phyloP scores from a whole-genome alignment of 2,888 invertebrate species.

The Amiota mariae region DNA sequence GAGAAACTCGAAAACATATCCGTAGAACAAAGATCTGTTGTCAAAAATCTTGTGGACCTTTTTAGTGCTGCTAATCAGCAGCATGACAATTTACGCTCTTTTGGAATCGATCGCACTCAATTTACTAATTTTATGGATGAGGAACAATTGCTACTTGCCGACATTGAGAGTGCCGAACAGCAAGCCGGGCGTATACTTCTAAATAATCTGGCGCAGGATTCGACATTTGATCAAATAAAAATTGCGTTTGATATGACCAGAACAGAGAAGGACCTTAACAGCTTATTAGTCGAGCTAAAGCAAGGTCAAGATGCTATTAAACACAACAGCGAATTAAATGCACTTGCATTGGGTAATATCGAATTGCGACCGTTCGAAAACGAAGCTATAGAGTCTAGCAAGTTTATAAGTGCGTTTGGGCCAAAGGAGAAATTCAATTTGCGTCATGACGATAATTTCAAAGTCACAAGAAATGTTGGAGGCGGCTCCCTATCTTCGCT shows the following conservation, averaged over 20 bases:
- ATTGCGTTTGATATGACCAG: constrained; percentile 14
- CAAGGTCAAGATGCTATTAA: constrained; percentile 3
- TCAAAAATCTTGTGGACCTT: constrained; percentile 83
- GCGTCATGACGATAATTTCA: constrained; percentile 25
- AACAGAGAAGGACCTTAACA: constrained; percentile 55
- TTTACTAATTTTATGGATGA: constrained; percentile 34
- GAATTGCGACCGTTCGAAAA: neutral
- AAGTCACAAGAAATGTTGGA: constrained; percentile 27
- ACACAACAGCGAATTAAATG: constrained; percentile 21
- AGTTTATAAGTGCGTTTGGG: neutral
- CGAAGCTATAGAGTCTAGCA: neutral
- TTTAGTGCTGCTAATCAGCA: constrained; percentile 54
- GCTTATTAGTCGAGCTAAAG: constrained; percentile 59
- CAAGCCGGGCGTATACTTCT: constrained; percentile 25
- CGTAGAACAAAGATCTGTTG: constrained; percentile 92
- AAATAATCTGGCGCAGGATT: constrained; percentile 12
- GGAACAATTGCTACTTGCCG: constrained; percentile 39
- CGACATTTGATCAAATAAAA: neutral
- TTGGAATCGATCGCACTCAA: constrained; percentile 18
- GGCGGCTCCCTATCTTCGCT: constrained; percentile 33
- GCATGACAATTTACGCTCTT: constrained; percentile 36
- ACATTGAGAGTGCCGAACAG: constrained; percentile 40
- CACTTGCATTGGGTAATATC: neutral
- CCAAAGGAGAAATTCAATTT: constrained; percentile 19
- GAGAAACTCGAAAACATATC: constrained; percentile 90